Percentiles rank a stretch among this genome's conserved stretches.
Conservation (phyloP, 2,113 vertebrate species). For the Leucopternis melanops region DNA sequence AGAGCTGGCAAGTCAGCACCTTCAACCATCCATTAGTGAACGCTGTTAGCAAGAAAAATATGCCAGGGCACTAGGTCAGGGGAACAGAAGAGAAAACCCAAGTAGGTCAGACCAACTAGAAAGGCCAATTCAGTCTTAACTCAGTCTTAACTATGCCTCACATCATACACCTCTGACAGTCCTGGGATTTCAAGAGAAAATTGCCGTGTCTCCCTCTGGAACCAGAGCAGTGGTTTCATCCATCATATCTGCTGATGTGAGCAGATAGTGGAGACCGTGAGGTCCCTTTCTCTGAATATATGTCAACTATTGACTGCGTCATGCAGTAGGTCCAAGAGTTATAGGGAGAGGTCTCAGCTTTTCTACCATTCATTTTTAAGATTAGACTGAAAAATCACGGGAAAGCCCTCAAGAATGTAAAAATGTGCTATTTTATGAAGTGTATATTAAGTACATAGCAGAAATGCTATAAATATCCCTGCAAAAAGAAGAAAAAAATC, state of each 20-base stretch:
- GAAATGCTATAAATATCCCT: too few relatives aligned
- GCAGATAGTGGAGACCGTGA: background rate
- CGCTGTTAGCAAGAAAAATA: background rate
- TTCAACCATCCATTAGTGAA: background rate
- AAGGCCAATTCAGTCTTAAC: background rate
- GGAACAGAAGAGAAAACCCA: background rate
- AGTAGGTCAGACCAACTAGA: background rate
- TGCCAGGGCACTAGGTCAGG: background rate
- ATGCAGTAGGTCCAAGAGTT: background rate
- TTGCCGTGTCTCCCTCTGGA: background rate
- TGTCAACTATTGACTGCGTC: background rate
- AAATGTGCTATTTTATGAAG: too few relatives aligned
- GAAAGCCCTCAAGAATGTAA: too few relatives aligned
- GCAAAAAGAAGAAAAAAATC: background rate
- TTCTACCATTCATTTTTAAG: too few relatives aligned
- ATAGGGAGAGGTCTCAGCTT: background rate
- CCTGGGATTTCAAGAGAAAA: background rate
- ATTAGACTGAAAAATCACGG: too few relatives aligned
- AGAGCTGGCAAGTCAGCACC: background rate
- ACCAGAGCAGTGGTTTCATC: background rate
- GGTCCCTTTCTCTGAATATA: background rate
- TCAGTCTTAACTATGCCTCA: background rate
- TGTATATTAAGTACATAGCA: too few relatives aligned
- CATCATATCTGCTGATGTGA: accelerated
- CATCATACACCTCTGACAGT: background rate